phyloP scores from a whole-genome alignment of 2,888 invertebrate genomes.

The Tanypteryx hageni region DNA sequence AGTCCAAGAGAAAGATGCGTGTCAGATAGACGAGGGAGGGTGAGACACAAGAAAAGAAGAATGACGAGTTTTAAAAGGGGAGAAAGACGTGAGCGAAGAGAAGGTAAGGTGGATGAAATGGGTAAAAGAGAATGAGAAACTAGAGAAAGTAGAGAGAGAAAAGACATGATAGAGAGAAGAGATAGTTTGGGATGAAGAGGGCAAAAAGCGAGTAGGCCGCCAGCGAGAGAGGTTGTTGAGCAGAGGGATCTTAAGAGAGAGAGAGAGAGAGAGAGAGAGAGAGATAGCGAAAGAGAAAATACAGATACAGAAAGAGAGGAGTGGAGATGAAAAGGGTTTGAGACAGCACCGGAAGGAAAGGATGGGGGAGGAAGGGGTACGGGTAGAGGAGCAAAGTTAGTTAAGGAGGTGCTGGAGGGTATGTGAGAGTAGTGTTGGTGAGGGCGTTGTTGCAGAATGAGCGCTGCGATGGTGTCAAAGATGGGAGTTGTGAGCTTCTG shows the following conservation, averaged over 20 bases:
- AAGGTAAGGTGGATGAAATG: neutral
- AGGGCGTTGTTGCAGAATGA: constrained; percentile 45
- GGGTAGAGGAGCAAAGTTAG: constrained; percentile 21
- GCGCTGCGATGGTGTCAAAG: constrained; percentile 19
- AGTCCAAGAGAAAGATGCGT: too few relatives aligned
- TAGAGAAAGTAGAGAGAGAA: neutral
- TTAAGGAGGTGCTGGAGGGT: constrained; percentile 47
- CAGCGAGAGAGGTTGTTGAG: neutral
- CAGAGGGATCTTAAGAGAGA: neutral
- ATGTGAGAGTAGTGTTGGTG: neutral
- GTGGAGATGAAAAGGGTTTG: neutral
- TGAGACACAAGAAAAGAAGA: neutral
- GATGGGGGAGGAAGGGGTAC: neutral
- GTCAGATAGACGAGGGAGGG: neutral
- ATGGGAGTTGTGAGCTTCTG: neutral
- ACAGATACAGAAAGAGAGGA: neutral
- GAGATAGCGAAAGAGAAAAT: neutral
- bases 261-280: neutral
- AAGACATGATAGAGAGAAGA: neutral
- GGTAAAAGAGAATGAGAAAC: neutral
- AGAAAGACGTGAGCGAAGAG: neutral
- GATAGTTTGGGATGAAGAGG: neutral
- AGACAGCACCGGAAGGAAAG: neutral
- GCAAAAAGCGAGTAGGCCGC: neutral
- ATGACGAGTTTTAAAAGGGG: neutral